Conservation (phyloP, 2,888 invertebrate genomes). For the Mycalesis mineus region DNA sequence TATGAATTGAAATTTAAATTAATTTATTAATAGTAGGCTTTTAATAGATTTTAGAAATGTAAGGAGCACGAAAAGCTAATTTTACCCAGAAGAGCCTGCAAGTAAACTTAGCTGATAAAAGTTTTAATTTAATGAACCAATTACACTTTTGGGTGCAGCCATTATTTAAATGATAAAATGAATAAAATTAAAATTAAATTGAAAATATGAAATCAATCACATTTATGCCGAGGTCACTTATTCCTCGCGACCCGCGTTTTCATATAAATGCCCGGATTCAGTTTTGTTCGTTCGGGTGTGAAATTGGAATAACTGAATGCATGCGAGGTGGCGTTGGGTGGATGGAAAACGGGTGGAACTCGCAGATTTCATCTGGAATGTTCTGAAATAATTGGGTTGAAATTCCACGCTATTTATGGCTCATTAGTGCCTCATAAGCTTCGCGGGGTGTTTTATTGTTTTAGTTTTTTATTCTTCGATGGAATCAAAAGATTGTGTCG, state of each 20-base stretch:
- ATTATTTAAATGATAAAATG: neutral
- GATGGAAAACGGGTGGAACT: neutral
- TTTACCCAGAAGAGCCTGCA: too few relatives aligned
- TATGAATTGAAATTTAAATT: too few relatives aligned
- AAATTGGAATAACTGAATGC: conserved; percentile 9
- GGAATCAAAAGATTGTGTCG: neutral
- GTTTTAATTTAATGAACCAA: too few relatives aligned
- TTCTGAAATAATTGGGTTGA: neutral
- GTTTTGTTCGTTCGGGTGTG: conserved; percentile 2
- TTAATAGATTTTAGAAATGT: too few relatives aligned
- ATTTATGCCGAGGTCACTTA: neutral
- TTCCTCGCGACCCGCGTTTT: neutral
- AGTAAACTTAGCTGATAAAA: too few relatives aligned
- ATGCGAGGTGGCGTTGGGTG: neutral
- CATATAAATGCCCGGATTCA: conserved; percentile 2
- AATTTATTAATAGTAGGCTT: too few relatives aligned
- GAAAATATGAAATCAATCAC: neutral
- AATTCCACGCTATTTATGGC: conserved; percentile 3
- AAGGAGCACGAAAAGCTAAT: too few relatives aligned
- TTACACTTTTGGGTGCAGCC: too few relatives aligned
- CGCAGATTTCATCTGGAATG: neutral
- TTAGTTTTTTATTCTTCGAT: neutral
- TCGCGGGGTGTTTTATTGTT: neutral
- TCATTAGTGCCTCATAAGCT: neutral
- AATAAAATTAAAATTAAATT: neutral